phyloP scores from a whole-genome alignment of 2,797 vertebrate species.

The Pangasius macronema region DNA sequence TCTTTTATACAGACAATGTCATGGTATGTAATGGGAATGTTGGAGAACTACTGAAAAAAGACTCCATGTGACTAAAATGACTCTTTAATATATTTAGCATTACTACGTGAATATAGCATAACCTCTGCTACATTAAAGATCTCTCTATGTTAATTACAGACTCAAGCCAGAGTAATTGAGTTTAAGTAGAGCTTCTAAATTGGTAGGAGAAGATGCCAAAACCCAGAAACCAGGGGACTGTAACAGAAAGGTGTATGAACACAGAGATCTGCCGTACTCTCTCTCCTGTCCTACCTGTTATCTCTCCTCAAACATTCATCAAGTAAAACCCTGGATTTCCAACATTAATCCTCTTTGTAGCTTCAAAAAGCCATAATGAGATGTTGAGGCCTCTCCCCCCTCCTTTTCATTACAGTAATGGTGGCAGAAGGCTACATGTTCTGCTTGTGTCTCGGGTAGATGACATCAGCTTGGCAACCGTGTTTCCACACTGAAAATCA shows the following conservation, averaged over 20 bases:
- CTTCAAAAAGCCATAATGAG: slow-evolving; percentile 47
- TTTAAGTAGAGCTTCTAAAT: background rate
- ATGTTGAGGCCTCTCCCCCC: slow-evolving; percentile 10
- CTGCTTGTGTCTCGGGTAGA: slow-evolving; percentile 31
- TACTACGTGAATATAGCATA: background rate
- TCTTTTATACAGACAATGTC: background rate
- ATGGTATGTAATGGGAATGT: background rate
- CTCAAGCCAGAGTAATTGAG: background rate
- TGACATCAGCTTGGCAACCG: slow-evolving; percentile 30
- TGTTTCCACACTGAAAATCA: slow-evolving; percentile 29
- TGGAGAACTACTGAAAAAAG: too few species aligned
- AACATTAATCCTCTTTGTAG: slow-evolving; percentile 57
- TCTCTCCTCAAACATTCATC: slow-evolving; percentile 48
- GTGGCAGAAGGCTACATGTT: slow-evolving; percentile 21
- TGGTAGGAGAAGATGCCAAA: too few species aligned
- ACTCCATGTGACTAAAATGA: background rate
- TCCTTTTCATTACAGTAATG: slow-evolving; percentile 46
- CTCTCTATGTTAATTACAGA: background rate
- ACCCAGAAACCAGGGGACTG: background rate
- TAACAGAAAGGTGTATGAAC: background rate
- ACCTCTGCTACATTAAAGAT: background rate
- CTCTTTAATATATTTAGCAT: background rate
- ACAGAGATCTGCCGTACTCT: background rate
- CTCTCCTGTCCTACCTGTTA: background rate
- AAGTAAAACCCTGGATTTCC: slow-evolving; percentile 47